Evolutionary conservation across 2,888 invertebrate species (phyloP).

Genomic region (Panzeria rudis): DNA sequence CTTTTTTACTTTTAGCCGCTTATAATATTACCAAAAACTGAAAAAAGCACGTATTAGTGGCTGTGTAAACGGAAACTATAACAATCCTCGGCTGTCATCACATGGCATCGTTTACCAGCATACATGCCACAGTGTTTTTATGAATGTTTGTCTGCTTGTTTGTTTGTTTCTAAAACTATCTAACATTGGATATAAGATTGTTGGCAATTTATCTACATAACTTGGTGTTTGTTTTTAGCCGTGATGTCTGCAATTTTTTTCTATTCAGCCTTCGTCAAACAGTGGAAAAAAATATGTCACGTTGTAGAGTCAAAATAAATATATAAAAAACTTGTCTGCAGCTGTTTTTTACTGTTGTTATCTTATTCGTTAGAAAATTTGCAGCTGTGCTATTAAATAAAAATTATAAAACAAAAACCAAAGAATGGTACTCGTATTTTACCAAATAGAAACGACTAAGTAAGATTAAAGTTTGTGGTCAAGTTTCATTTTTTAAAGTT

Average conservation of each 20-base stretch:
- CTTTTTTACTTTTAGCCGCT: conserved; percentile 32
- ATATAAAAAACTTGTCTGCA: conserved; percentile 48
- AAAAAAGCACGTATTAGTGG: conserved; percentile 30
- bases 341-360: conserved; percentile 58
- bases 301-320: conserved; percentile 42
- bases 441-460: conserved; percentile 4
- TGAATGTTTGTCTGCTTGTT: not conserved
- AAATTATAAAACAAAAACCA: conserved; percentile 17
- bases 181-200: conserved; percentile 64
- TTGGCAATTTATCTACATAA: conserved; percentile 69
- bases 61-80: conserved; percentile 61
- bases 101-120: conserved; percentile 40
- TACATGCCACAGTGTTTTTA: conserved; percentile 35
- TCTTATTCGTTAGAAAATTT: conserved; percentile 62
- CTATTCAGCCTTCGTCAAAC: conserved; percentile 37
- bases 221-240: conserved; percentile 69
- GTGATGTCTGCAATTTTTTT: conserved; percentile 55
- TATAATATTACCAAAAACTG: conserved; percentile 26
- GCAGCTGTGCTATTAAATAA: conserved; percentile 63
- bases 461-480: conserved; percentile 57
- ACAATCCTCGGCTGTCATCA: conserved; percentile 63
- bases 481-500: conserved; percentile 54
- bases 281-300: conserved; percentile 66
- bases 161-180: conserved; percentile 51
- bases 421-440: conserved; percentile 1